Conservation (phyloP, 1,140 invertebrate species). For the Akabosia matsudoensis region DNA sequence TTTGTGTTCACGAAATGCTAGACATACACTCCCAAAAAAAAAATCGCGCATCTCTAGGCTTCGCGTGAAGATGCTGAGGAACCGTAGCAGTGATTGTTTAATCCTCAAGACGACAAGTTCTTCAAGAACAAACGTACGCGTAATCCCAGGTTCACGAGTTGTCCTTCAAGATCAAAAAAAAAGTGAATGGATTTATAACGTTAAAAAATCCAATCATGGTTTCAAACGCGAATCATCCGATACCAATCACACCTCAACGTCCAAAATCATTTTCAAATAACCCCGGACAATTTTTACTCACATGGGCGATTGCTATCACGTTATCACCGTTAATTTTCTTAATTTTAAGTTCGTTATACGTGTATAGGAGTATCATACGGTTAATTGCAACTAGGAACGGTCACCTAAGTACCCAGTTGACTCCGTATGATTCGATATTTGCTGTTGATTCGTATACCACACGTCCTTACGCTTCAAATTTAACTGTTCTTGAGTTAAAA, state of each 20-base stretch:
- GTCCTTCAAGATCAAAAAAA: too few relatives aligned
- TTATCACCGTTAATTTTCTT: not conserved
- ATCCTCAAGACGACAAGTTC: too few relatives aligned
- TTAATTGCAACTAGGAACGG: not conserved
- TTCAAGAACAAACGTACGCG: too few relatives aligned
- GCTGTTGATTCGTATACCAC: conserved; percentile 16
- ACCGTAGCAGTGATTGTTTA: too few relatives aligned
- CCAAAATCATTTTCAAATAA: not conserved
- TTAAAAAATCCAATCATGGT: too few relatives aligned
- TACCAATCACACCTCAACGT: not conserved
- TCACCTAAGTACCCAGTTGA: conserved; percentile 31
- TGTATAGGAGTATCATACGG: conserved; percentile 19
- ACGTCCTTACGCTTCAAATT: conserved; percentile 41
- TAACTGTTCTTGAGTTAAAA: conserved; percentile 38
- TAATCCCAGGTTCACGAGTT: too few relatives aligned
- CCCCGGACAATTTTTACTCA: not conserved
- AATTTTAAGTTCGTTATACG: not conserved
- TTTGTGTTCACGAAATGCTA: too few relatives aligned
- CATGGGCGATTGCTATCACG: not conserved
- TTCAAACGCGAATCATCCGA: not conserved
- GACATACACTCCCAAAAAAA: too few relatives aligned
- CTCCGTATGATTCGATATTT: conserved; percentile 26
- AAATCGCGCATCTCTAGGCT: too few relatives aligned
- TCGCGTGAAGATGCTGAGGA: too few relatives aligned
- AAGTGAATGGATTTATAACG: too few relatives aligned